Conservation (phyloP, 2,113 vertebrate species). For the Chaetura pelagica region DNA sequence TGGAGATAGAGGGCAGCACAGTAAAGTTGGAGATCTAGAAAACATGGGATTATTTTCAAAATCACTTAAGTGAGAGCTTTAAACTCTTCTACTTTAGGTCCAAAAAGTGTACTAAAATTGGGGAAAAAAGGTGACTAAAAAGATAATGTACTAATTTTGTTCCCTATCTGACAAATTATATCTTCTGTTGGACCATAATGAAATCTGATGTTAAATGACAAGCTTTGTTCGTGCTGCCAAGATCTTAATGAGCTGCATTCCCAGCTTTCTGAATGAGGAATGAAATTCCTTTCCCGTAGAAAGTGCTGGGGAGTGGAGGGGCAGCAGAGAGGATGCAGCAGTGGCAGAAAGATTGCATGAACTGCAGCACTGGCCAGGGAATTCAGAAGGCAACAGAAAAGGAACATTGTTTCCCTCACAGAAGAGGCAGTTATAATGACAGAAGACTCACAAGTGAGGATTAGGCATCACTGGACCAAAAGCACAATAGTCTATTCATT, state of each 20-base stretch:
- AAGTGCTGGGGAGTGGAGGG: background rate
- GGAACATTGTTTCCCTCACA: background rate
- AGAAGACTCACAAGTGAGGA: background rate
- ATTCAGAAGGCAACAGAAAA: background rate
- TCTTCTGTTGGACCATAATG: background rate
- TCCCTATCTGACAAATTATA: background rate
- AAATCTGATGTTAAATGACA: background rate
- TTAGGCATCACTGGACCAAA: background rate
- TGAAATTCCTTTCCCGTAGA: background rate
- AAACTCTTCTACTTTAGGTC: background rate
- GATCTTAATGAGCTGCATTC: conserved; percentile 32
- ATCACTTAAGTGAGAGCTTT: background rate
- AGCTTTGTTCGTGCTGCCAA: background rate
- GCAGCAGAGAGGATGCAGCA: background rate
- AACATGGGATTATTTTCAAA: background rate
- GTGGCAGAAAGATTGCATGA: background rate
- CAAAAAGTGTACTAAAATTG: background rate
- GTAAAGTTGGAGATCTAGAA: background rate
- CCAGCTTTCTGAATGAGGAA: background rate
- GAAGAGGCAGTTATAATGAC: background rate
- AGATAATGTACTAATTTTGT: background rate
- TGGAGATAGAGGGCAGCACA: background rate
- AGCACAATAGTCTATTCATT: background rate
- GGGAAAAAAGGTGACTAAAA: background rate
- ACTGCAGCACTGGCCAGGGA: background rate